A percentile compares a stretch with the other conserved stretches of the same genome.
Evolutionary conservation across 2,113 vertebrate species (phyloP).

Genomic region (Anarhynchus alexandrinus): DNA sequence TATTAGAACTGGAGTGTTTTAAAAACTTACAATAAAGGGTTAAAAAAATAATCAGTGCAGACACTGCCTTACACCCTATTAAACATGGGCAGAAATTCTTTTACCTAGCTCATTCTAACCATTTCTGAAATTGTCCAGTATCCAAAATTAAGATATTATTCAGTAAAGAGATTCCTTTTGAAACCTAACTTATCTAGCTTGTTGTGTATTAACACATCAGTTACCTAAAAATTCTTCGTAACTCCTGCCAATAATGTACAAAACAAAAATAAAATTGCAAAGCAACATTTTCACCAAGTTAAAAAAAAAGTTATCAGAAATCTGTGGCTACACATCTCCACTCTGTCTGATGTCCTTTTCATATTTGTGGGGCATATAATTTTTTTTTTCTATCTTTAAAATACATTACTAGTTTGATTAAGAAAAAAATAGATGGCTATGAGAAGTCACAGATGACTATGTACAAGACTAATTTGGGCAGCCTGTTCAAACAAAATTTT

Average conservation of each 20-base stretch:
- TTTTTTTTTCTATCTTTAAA: neutral
- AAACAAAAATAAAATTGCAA: neutral
- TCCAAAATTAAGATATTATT: neutral
- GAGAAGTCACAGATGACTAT: neutral
- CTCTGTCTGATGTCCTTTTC: neutral
- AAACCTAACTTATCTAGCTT: neutral
- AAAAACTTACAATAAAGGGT: constrained; percentile 47
- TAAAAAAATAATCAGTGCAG: constrained; percentile 42
- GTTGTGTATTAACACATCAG: neutral
- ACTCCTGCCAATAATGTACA: neutral
- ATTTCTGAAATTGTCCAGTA: constrained; percentile 1
- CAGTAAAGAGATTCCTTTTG: neutral
- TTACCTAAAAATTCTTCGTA: neutral
- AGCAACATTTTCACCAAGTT: neutral
- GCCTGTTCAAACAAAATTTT: neutral
- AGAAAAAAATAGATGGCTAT: neutral
- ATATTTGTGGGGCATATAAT: neutral
- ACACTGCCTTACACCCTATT: neutral
- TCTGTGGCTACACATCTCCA: neutral
- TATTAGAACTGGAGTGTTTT: neutral
- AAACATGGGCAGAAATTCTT: neutral
- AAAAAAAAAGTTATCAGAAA: neutral
- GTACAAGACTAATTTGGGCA: neutral
- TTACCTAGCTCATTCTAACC: neutral
- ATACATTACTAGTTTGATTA: neutral